A percentile compares a stretch with the other conserved stretches of the same genome.
phyloP scores from a whole-genome alignment of 2,113 vertebrate genomes.

The Myrmophylax atrothorax region DNA sequence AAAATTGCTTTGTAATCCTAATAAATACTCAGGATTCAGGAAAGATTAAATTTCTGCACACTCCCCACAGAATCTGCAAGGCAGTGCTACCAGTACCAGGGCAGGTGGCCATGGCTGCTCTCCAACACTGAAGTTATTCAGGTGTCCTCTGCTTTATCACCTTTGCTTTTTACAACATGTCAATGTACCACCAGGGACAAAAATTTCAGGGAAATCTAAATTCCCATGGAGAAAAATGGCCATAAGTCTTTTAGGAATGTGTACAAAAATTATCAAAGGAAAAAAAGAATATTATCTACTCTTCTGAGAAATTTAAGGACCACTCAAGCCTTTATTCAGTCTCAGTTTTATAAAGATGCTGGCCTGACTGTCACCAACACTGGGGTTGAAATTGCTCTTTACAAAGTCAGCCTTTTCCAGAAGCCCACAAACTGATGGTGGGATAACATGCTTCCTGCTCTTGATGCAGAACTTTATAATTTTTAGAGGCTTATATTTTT shows the following conservation, averaged over 20 bases:
- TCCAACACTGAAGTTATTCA: background rate
- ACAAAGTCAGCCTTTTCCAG: background rate
- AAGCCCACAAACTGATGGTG: background rate
- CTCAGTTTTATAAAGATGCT: background rate
- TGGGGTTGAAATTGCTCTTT: background rate
- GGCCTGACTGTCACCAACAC: background rate
- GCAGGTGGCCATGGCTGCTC: background rate
- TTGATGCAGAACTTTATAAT: background rate
- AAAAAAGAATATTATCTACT: background rate
- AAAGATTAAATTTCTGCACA: conserved; percentile 24
- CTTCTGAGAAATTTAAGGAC: background rate
- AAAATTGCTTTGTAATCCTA: conserved; percentile 17
- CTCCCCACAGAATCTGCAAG: background rate
- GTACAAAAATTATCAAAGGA: background rate
- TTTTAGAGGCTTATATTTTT: background rate
- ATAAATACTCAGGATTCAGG: background rate
- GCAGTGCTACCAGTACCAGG: background rate
- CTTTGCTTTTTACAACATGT: background rate
- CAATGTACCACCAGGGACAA: background rate
- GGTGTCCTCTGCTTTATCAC: background rate
- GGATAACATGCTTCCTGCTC: background rate
- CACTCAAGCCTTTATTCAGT: background rate
- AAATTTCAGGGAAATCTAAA: background rate
- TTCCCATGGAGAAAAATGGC: background rate
- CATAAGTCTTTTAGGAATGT: background rate